Evolutionary conservation across 2,888 invertebrate genomes (phyloP), one percentile per base, ranked within the genome.

Genomic region (Leucoma salicis): DNA sequence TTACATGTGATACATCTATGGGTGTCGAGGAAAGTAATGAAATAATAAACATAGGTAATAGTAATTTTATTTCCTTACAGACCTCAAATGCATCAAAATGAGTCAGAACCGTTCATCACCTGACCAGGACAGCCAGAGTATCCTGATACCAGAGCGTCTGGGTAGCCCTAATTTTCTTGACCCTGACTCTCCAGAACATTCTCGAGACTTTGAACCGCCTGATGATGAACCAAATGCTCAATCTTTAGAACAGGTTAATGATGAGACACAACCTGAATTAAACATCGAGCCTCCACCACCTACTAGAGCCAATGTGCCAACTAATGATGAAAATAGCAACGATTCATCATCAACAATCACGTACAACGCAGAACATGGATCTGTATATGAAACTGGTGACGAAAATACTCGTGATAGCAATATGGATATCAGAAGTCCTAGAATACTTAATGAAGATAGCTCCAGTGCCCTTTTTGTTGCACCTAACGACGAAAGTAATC

Each of bases 131-230:
- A 66, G 63, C 35, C 62, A 57, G 10, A 67, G 62, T 45, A 56
- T 69, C 16, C 31, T 62, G 3, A 35, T 31, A 13, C 53, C 56
- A 0, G 62, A 57, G n/a, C 49, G 53, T 0, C 67, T 66, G 0
- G 57, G 48, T 14, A 70, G 70, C 36, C 70, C 69, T 3, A 58
- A 54, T 45, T 35, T 64, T 31, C 47, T 68, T 0, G 37, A 45
- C 10, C 40, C 35, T 3, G 32, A 36, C n/a, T 37, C 33, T 6
- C 33, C 42, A 6, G 14, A 7, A 25, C 11, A 14, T 14, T 10
- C 7, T 10, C 36, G 5, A 34, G 28, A 35, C 3, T 15, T 15
- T 8, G 35, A 27, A 38, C 14, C 13, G 25, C 14, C 3, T 34
- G 12, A 31, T 36, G 25, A 28, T 11, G 16, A 24, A 5, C 25